phyloP scores from a whole-genome alignment of 2,113 vertebrate genomes.

The Tauraco erythrolophus region DNA sequence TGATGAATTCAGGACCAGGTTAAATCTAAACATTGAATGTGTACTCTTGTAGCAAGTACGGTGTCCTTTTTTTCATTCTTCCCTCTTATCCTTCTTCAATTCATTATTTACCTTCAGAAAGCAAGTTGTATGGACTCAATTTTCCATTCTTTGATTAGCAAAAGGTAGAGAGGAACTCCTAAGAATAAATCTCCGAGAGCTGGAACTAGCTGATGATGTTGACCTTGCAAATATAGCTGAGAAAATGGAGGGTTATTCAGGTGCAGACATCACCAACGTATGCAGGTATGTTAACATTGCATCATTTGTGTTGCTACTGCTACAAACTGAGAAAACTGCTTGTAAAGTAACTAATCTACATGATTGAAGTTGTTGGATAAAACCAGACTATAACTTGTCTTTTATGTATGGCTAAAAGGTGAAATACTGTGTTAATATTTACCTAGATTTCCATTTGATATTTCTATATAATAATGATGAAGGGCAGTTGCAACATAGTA shows the following conservation, averaged over 20 bases:
- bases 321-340: not conserved
- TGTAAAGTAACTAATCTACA: not conserved
- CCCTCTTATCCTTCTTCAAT: not conserved
- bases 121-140: not conserved
- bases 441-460: not conserved
- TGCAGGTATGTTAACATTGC: conserved; percentile 86
- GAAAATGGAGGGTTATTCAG: conserved; percentile 97
- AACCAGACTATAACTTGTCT: not conserved
- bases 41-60: not conserved
- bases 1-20: not conserved
- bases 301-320: not conserved
- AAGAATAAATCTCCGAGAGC: conserved; percentile 91
- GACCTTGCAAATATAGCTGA: conserved; percentile 91
- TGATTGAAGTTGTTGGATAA: not conserved
- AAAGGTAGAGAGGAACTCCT: conserved; percentile 93
- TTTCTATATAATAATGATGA: not conserved
- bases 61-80: not conserved
- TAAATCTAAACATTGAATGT: not conserved
- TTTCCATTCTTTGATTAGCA: conserved; percentile 75
- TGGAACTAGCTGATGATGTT: conserved; percentile 93
- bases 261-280: conserved; percentile 97
- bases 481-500: not conserved
- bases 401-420: not conserved
- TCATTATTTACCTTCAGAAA: not conserved
- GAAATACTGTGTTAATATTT: not conserved